Evolutionary conservation across 1,140 invertebrate species (phyloP).

Genomic region (Drosophila parvula): DNA sequence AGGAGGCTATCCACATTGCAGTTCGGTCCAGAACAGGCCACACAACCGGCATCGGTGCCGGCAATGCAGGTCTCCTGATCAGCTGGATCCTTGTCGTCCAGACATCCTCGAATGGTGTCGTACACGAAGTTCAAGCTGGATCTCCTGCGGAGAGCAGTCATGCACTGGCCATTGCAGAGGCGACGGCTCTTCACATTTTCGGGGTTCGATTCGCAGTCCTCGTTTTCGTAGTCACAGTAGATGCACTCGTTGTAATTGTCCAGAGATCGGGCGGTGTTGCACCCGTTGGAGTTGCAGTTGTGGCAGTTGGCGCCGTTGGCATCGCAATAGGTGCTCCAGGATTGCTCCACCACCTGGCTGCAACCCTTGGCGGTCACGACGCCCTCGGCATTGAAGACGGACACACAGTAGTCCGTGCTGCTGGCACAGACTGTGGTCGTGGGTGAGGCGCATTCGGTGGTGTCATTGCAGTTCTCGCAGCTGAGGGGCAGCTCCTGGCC

Average conservation of each 20-base stretch:
- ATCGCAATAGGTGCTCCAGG: slow-evolving; percentile 64
- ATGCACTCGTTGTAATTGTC: slow-evolving; percentile 60
- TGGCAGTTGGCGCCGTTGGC: slow-evolving; percentile 52
- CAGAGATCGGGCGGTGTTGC: slow-evolving; percentile 57
- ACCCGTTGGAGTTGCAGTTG: slow-evolving; percentile 78
- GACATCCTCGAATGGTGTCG: slow-evolving; percentile 58
- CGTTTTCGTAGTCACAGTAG: slow-evolving; percentile 63
- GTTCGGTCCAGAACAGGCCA: slow-evolving; percentile 27
- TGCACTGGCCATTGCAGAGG: slow-evolving; percentile 71
- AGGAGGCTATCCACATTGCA: slow-evolving; percentile 56
- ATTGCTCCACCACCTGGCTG: slow-evolving; percentile 57
- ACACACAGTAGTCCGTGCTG: slow-evolving; percentile 70
- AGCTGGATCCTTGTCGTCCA: slow-evolving; percentile 72
- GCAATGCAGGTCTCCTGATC: slow-evolving; percentile 56
- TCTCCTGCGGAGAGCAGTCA: slow-evolving; percentile 52
- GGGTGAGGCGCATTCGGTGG: slow-evolving; percentile 29
- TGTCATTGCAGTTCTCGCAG: slow-evolving; percentile 57
- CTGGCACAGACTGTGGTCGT: slow-evolving; percentile 30
- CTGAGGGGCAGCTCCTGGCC: slow-evolving; percentile 64
- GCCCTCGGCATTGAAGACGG: slow-evolving; percentile 59
- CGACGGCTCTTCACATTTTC: slow-evolving; percentile 42
- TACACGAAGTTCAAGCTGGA: slow-evolving; percentile 18
- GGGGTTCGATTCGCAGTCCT: slow-evolving; percentile 51
- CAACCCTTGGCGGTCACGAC: slow-evolving; percentile 62
- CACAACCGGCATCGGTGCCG: slow-evolving; percentile 44